Evolutionary conservation across 2,888 invertebrate species (phyloP).

Genomic region (Volucella zonaria): DNA sequence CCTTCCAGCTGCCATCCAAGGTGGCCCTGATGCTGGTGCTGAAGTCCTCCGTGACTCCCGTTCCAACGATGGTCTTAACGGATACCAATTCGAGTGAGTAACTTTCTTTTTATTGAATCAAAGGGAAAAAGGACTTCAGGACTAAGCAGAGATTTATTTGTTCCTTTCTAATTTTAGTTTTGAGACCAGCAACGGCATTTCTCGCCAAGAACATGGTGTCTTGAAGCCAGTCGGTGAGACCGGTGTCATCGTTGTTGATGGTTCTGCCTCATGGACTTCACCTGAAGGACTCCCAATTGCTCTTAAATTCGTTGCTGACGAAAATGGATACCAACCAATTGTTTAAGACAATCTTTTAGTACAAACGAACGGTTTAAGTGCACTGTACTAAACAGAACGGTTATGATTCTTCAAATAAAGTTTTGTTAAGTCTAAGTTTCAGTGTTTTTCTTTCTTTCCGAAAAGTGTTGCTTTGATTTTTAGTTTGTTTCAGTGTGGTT

Average conservation of each 20-base stretch:
- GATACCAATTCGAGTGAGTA: constrained; percentile 55
- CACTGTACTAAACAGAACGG: neutral
- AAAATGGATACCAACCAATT: constrained; percentile 84
- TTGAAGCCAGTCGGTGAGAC: constrained; percentile 80
- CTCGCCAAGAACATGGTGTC: constrained; percentile 81
- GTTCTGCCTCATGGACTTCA: constrained; percentile 85
- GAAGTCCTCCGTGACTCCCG: constrained; percentile 82
- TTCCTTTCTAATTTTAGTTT: constrained; percentile 78
- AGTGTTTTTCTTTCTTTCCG: too few relatives aligned
- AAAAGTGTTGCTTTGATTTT: too few relatives aligned
- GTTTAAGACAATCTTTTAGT: constrained; percentile 12
- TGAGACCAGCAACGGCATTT: constrained; percentile 83
- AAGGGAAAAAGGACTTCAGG: neutral
- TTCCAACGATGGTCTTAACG: constrained; percentile 51
- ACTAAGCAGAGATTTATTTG: neutral
- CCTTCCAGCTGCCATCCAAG: constrained; percentile 74
- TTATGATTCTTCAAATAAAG: constrained; percentile 20
- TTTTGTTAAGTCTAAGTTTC: neutral
- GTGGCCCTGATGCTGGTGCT: constrained; percentile 81
- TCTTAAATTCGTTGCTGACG: constrained; percentile 83
- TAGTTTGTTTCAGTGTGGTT: neutral
- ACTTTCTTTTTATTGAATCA: neutral
- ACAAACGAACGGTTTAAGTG: neutral
- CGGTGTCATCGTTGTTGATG: constrained; percentile 85
- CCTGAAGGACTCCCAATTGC: constrained; percentile 83